Conservation (phyloP, 2,888 invertebrate species). For the Incurvaria masculella region DNA sequence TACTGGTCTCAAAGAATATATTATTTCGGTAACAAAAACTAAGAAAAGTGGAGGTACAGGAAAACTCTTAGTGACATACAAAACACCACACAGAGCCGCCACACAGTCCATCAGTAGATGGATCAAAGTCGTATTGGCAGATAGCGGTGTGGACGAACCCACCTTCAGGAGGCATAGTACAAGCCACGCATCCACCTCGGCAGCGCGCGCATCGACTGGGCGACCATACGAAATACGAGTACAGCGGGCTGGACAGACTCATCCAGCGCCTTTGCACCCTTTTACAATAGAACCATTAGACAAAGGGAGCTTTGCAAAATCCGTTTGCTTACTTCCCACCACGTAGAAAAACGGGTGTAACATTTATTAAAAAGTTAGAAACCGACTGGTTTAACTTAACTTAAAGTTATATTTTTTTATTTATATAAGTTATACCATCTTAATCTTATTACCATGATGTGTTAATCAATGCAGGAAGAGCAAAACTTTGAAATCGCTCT, state of each 20-base stretch:
- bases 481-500: too few relatives aligned
- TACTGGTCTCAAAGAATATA: neutral
- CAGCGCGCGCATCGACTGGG: constrained; percentile 4
- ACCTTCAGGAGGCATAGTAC: constrained; percentile 17
- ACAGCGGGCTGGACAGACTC: neutral
- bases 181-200: constrained; percentile 15
- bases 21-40: constrained; percentile 1
- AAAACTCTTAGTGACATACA: constrained; percentile 8
- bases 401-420: too few relatives aligned
- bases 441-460: too few relatives aligned
- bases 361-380: too few relatives aligned
- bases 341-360: too few relatives aligned
- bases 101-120: constrained; percentile 13
- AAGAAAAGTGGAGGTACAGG: neutral
- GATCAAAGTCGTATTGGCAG: constrained; percentile 8
- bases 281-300: constrained; percentile 7
- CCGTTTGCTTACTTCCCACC: too few relatives aligned
- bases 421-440: too few relatives aligned
- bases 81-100: constrained; percentile 8
- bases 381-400: too few relatives aligned
- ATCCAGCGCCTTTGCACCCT: constrained; percentile 11
- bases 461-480: too few relatives aligned
- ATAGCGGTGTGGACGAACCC: constrained; percentile 5
- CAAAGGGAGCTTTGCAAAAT: too few relatives aligned
- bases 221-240: too few relatives aligned